Evolutionary conservation across 2,797 vertebrate genomes (phyloP).

Genomic region (Sebastolobus alascanus): DNA sequence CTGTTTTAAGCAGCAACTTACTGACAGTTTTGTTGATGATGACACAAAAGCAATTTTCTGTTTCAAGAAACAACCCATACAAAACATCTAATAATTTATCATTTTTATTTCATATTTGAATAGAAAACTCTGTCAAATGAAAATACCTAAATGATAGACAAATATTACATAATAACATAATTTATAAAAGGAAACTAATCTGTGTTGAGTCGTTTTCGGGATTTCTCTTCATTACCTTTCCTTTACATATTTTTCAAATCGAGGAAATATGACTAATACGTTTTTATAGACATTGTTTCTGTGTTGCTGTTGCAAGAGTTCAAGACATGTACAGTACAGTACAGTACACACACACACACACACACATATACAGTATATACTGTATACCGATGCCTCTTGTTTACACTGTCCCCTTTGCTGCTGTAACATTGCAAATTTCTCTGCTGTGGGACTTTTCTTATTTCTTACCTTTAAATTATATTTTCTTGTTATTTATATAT

Average conservation of each 20-base stretch:
- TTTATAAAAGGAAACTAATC: conserved; percentile 81
- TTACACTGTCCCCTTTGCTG: no score
- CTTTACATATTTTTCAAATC: conserved; percentile 47
- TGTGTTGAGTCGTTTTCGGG: conserved; percentile 64
- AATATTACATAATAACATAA: conserved; percentile 84
- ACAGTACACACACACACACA: no score
- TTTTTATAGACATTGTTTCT: conserved; percentile 53
- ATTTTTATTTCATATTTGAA: conserved; percentile 86
- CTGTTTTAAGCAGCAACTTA: no score
- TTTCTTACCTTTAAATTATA: no score
- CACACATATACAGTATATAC: no score
- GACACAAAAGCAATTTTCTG: no score
- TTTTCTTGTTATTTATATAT: no score
- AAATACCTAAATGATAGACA: conserved; percentile 85
- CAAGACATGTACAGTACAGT: conserved; percentile 41
- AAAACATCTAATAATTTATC: conserved; percentile 77
- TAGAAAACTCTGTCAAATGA: conserved; percentile 89
- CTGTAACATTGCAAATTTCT: no score
- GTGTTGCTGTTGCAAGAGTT: conserved; percentile 51
- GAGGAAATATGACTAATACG: conserved; percentile 50
- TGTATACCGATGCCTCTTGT: no score
- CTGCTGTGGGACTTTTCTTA: no score
- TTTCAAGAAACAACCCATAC: conserved; percentile 11
- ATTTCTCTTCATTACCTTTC: conserved; percentile 52
- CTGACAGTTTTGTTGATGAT: no score